phyloP scores from a whole-genome alignment of 1,140 invertebrate species.

The Proctacanthus coquilletti region DNA sequence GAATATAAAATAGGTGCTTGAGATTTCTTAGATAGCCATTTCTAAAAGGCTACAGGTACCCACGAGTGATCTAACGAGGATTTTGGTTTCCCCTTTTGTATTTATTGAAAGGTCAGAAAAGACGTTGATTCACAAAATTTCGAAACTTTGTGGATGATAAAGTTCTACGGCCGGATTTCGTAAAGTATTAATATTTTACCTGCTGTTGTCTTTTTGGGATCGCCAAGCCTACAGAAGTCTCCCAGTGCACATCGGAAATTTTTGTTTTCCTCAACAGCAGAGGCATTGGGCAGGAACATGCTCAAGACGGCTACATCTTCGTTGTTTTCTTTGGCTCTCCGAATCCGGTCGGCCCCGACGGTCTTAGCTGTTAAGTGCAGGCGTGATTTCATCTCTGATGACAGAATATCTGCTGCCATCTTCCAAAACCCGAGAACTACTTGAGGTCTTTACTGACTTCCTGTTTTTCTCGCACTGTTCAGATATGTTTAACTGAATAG shows the following conservation, averaged over 20 bases:
- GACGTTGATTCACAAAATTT: too few relatives aligned
- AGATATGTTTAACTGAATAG: too few relatives aligned
- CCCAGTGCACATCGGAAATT: slow-evolving; percentile 59
- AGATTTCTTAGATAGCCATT: too few relatives aligned
- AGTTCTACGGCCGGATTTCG: neutral
- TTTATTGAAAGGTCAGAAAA: too few relatives aligned
- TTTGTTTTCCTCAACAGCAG: slow-evolving; percentile 49
- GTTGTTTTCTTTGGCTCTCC: slow-evolving; percentile 57
- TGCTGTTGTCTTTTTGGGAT: slow-evolving; percentile 56
- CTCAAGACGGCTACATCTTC: slow-evolving; percentile 73
- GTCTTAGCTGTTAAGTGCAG: slow-evolving; percentile 58
- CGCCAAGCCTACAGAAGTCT: slow-evolving; percentile 55
- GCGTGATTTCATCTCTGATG: slow-evolving; percentile 55
- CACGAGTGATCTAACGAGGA: too few relatives aligned
- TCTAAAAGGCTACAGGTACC: too few relatives aligned
- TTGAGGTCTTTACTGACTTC: too few relatives aligned
- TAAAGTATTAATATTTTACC: slow-evolving; percentile 34
- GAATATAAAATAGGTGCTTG: too few relatives aligned
- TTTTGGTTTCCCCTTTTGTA: too few relatives aligned
- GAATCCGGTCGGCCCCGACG: slow-evolving; percentile 56
- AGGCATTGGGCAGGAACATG: slow-evolving; percentile 56
- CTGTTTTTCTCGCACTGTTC: too few relatives aligned
- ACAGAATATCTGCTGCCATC: slow-evolving; percentile 60
- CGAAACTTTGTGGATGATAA: neutral
- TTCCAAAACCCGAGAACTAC: too few relatives aligned